Percentiles rank a stretch among this genome's conserved stretches.
Evolutionary conservation across 2,113 vertebrate species (phyloP).

Genomic region (Ondatra zibethicus): DNA sequence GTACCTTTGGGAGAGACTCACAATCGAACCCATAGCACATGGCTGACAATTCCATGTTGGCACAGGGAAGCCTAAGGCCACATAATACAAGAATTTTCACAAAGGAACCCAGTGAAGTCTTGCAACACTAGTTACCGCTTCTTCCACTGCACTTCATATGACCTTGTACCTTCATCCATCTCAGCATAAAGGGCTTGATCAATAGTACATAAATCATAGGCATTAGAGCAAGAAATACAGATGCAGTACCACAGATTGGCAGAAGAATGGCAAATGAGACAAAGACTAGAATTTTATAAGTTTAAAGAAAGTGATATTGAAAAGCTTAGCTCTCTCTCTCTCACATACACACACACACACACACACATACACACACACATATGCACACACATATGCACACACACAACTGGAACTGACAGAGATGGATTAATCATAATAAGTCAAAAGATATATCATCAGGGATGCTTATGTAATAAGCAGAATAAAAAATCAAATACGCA

Average conservation of each 20-base stretch:
- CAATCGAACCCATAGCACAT: neutral
- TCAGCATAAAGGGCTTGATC: neutral
- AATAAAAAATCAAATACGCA: neutral
- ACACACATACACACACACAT: neutral
- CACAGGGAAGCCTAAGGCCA: neutral
- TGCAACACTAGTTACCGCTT: neutral
- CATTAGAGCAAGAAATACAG: neutral
- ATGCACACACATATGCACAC: neutral
- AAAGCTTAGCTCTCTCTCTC: neutral
- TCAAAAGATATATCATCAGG: constrained; percentile 11
- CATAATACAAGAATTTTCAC: neutral
- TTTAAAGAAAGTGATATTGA: neutral
- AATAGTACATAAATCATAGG: neutral
- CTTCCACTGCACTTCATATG: neutral
- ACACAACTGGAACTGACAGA: neutral
- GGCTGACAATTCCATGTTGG: neutral
- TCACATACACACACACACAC: neutral
- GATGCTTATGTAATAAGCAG: neutral
- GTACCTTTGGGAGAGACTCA: neutral
- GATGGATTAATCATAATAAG: neutral
- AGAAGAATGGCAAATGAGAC: constrained; percentile 30
- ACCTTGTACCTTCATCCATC: neutral
- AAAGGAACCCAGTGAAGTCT: neutral
- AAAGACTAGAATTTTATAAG: constrained; percentile 49
- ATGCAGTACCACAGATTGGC: neutral